A percentile compares a stretch with the other conserved stretches of the same genome.
phyloP scores from a whole-genome alignment of 1,140 invertebrate species.

The Trinorchestia longiramus region DNA sequence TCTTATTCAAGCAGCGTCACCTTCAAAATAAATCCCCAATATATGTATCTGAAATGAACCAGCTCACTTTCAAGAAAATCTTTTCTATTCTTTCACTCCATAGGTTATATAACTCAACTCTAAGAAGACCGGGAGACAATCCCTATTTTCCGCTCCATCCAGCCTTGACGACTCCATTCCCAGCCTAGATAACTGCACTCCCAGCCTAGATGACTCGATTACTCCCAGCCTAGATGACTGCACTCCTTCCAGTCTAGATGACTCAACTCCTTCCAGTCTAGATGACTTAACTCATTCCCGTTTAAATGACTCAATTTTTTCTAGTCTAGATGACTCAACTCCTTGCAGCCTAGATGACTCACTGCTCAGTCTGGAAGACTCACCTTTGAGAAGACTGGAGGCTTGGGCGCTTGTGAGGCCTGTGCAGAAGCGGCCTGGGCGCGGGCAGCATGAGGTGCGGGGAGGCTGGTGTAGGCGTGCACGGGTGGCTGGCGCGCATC shows the following conservation, averaged over 20 bases:
- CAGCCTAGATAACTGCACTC: neutral
- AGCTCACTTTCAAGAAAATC: too few species aligned
- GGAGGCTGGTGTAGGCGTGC: slow-evolving; percentile 25
- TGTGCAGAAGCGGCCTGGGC: neutral
- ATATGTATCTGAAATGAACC: too few species aligned
- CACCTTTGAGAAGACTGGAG: slow-evolving; percentile 36
- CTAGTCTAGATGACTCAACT: neutral
- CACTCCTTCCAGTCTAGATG: neutral
- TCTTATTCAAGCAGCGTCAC: too few species aligned
- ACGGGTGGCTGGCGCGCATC: slow-evolving; percentile 23
- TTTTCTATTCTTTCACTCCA: too few species aligned
- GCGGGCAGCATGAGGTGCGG: neutral
- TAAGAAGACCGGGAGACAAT: too few species aligned
- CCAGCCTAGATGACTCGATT: neutral
- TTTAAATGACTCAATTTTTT: neutral
- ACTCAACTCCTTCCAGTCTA: neutral
- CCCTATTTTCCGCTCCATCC: neutral
- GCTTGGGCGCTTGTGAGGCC: neutral
- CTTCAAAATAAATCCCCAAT: too few species aligned
- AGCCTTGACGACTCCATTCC: neutral
- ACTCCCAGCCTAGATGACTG: too few species aligned
- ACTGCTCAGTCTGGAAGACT: neutral
- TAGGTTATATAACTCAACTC: too few species aligned
- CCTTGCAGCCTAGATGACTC: neutral
- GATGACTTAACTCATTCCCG: neutral